Base-by-base conservation (phyloP, 2,797 vertebrate species). In the Melanotaenia parkinsoni region DNA sequence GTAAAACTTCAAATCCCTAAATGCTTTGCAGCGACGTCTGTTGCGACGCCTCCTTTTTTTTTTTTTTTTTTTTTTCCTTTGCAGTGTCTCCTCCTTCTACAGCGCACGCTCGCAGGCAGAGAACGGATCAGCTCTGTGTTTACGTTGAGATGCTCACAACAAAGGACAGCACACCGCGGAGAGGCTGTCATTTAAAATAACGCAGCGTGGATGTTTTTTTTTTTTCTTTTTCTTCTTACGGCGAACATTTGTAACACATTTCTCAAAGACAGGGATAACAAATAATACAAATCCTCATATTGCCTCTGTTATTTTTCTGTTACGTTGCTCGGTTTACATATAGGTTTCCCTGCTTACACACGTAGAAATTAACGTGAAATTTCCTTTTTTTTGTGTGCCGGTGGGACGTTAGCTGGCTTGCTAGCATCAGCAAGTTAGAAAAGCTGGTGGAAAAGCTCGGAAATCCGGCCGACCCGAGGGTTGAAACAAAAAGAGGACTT, bases 101-200 rank as follows among this genome's bases (percentile, higher is more conserved):
- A 16, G 71, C 86, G 82, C 65, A 59, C 62, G 63, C 80, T 74
- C 38, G 0, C 28, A 38, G 72, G 61, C 28, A 62, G 80, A 54
- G 83, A 63, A 37, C 68, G 5, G 76, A 28, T 71, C 68, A 0
- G 80, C 81, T 74, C 76, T 0, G 86, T 93, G 90, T 93, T 93
- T 91, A 93, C 88, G 91, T 88, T 85, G 73, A 80, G 89, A 90
- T 88, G 91, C 91, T 91, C 88, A 88, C 90, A 92, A 92, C 92
- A 93, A 93, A 93, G 92, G 83, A 86, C 76, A 35, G 86, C 61
- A 51, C 85, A 60, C 64, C 72, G 74, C 79, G 75, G 76, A 83
- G 76, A 82, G 80, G 22, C 84, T 77, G 88, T 75, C 73, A 77
- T 32, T 65, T 64, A 32, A 70, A 65, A 70, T 28, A 40, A 37